Percentiles rank a stretch among this genome's conserved stretches.
Conservation (phyloP, 2,113 vertebrate genomes). For the Trematocara marginatum region DNA sequence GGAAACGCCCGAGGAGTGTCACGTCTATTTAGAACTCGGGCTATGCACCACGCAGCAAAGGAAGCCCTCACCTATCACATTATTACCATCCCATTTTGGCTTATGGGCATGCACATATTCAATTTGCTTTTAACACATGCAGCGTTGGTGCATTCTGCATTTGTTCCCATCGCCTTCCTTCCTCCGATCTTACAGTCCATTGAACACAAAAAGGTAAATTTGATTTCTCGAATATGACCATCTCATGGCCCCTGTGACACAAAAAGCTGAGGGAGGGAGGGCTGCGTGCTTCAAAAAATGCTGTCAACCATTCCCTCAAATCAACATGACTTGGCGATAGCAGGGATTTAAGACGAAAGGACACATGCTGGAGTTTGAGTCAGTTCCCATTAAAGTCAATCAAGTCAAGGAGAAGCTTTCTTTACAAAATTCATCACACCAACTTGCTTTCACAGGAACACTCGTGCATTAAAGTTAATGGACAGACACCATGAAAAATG, state of each 20-base stretch:
- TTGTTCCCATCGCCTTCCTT: constrained; percentile 1
- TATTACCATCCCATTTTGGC: constrained; percentile 24
- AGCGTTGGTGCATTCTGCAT: not conserved
- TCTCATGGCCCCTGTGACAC: not conserved
- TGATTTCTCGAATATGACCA: constrained; percentile 15
- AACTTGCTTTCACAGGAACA: constrained; percentile 36
- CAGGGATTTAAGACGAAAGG: constrained; percentile 27
- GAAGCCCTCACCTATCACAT: constrained; percentile 29
- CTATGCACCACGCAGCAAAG: constrained; percentile 15
- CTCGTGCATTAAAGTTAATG: constrained; percentile 46
- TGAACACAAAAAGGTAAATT: constrained; percentile 16
- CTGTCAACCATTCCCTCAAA: constrained; percentile 33
- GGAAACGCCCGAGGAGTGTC: constrained; percentile 25
- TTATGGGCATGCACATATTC: constrained; percentile 24
- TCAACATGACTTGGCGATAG: constrained; percentile 10
- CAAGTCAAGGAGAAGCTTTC: constrained; percentile 27
- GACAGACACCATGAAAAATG: constrained; percentile 42
- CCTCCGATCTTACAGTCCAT: constrained; percentile 4
- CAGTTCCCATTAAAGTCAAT: constrained; percentile 48
- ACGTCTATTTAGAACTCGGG: constrained; percentile 23
- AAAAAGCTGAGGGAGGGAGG: not conserved
- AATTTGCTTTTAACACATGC: constrained; percentile 33
- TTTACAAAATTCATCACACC: constrained; percentile 54
- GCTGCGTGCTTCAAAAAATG: not conserved
- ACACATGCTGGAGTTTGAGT: constrained; percentile 15